Base-by-base conservation (phyloP, 1,140 invertebrate genomes). In the Musca domestica region DNA sequence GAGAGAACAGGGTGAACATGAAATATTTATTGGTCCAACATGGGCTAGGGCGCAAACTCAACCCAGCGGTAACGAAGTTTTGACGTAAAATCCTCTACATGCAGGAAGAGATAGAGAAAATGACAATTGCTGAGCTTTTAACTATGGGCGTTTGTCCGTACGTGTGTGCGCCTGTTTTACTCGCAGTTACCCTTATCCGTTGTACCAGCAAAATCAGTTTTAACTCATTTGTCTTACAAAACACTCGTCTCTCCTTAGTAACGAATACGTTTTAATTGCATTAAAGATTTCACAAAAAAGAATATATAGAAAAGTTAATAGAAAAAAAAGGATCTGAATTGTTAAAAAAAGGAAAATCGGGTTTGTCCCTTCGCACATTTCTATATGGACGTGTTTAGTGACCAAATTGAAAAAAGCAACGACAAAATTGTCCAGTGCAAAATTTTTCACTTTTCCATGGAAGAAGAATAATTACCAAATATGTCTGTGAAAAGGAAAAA, bases 221-320 rank as follows among this genome's bases (percentile, higher is more conserved):
- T 61, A 61, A 41, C 56, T 61, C 56, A 61, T 61, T 61, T 61
- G 56, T 61, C 56, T 61, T 61, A 61, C 34, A 61, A 61, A 61
- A 34, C 56, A 34, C 56, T 61, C 34, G 56, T 30, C 56, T 61
- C 56, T 61, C 56, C 54, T 30, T 61, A 61, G 27, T 19, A 61
- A 34, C 56, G 56, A 61, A 61, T 34, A 61, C 17, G 56, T 61
- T 27, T 34, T 34, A 61, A 56, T 56, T 56, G 25, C 52, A 56
- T 56, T 61, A 61, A 61, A 19, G 19, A 19, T 34, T 41, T 14
- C 34, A 41, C 34, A 41, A 41, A 41, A 41, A 41, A 41, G 34
- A 41, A 41, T 41, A 41, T 5, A 41, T 41, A 41, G 4, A 12
- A 41, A 41, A 41, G 34, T 41, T 41, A 41, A 41, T 7, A 41